phyloP scores from a whole-genome alignment of 2,888 invertebrate genomes.

The Nasonia oneida region DNA sequence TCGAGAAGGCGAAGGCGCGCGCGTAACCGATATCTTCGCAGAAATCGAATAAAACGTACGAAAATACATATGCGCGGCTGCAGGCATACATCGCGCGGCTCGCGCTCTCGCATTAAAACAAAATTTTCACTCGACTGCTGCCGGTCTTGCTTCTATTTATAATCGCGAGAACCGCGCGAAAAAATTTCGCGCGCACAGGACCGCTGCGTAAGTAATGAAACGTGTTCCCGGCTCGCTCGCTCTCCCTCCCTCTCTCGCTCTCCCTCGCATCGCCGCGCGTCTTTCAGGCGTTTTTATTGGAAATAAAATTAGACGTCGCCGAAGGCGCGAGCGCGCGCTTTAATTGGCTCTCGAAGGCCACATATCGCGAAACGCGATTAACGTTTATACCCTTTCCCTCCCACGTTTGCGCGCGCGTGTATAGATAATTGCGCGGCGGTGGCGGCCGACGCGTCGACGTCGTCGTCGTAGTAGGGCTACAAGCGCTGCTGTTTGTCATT shows the following conservation, averaged over 20 bases:
- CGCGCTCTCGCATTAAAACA: constrained; percentile 22
- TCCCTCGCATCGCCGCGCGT: constrained; percentile 60
- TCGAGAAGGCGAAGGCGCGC: not conserved
- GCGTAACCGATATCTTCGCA: constrained; percentile 40
- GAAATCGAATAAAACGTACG: constrained; percentile 53
- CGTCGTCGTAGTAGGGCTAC: constrained; percentile 20
- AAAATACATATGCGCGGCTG: constrained; percentile 39
- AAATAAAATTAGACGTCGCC: constrained; percentile 64
- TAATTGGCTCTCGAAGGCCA: constrained; percentile 64
- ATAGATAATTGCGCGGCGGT: constrained; percentile 56
- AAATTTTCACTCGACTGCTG: constrained; percentile 43
- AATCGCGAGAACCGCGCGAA: constrained; percentile 28
- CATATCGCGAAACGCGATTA: constrained; percentile 62
- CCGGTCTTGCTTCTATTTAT: constrained; percentile 54
- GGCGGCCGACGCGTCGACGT: constrained; percentile 20
- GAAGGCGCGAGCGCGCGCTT: constrained; percentile 56
- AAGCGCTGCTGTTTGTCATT: constrained; percentile 57
- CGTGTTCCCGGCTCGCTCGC: constrained; percentile 57
- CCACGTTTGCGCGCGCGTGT: not conserved
- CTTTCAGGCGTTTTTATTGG: constrained; percentile 65
- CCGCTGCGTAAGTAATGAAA: constrained; percentile 62
- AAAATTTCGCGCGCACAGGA: constrained; percentile 42
- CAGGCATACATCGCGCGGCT: constrained; percentile 20
- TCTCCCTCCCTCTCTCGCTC: constrained; percentile 54
- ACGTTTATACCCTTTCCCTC: constrained; percentile 52